Percentiles rank a stretch among this genome's conserved stretches.
Evolutionary conservation across 2,113 vertebrate genomes (phyloP).

Genomic region (Apodemus speciosus): DNA sequence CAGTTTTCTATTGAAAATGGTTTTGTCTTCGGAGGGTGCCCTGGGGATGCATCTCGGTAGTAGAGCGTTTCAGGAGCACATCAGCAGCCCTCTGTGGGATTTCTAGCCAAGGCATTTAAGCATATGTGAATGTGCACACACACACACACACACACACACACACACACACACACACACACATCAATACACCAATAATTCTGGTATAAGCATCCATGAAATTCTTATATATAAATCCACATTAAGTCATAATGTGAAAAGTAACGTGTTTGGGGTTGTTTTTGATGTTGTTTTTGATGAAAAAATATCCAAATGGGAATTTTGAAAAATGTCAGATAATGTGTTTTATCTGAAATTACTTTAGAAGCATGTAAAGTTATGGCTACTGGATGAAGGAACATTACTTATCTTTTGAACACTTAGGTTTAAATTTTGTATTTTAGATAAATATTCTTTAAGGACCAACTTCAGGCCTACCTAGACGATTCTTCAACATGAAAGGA

Average conservation of each 20-base stretch:
- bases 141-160: neutral
- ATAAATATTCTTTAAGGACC: neutral
- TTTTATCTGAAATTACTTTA: conserved; percentile 46
- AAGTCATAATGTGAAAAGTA: conserved; percentile 28
- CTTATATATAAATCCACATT: conserved; percentile 8
- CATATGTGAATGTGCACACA: no score
- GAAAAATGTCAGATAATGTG: neutral
- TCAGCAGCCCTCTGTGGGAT: neutral
- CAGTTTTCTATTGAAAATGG: neutral
- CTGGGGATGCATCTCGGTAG: neutral
- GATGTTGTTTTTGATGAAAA: neutral
- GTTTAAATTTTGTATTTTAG: conserved; percentile 41
- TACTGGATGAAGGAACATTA: neutral
- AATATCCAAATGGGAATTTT: conserved; percentile 4
- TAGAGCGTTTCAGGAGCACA: neutral
- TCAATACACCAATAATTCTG: neutral
- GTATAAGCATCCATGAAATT: neutral
- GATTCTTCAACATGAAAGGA: neutral
- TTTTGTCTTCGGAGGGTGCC: neutral
- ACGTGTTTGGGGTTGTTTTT: neutral
- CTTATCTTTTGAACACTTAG: neutral
- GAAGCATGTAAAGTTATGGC: neutral
- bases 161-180: neutral
- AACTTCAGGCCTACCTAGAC: neutral
- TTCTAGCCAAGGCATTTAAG: neutral